phyloP scores from a whole-genome alignment of 2,888 invertebrate genomes.

The Calameuta pallipes region DNA sequence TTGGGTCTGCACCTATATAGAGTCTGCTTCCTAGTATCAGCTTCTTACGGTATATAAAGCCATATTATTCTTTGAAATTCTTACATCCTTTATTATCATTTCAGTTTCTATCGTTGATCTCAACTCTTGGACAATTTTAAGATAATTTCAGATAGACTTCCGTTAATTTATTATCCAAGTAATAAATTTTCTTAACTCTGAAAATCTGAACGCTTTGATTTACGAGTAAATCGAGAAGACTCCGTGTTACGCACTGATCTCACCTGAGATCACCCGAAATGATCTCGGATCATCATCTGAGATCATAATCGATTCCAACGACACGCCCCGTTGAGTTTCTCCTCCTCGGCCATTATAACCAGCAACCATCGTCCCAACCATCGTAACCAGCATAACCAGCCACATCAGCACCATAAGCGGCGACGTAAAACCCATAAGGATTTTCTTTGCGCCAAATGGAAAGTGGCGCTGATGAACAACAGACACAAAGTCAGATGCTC shows the following conservation, averaged over 20 bases:
- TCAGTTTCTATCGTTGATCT: not conserved
- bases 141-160: not conserved
- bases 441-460: not conserved
- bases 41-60: not conserved
- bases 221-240: conserved; percentile 46
- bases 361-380: not conserved
- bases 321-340: conserved; percentile 3
- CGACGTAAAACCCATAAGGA: not conserved
- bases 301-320: conserved; percentile 47
- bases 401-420: not conserved
- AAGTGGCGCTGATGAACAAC: not conserved
- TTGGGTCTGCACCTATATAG: not conserved
- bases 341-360: not conserved
- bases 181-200: not conserved
- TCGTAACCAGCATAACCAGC: not conserved
- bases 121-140: not conserved
- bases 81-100: not conserved
- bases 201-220: conserved; percentile 39
- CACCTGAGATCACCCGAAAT: conserved; percentile 5
- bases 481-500: not conserved
- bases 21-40: not conserved
- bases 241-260: conserved; percentile 45
- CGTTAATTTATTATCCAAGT: not conserved
- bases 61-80: not conserved
- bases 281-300: conserved; percentile 20